Conservation (phyloP, 2,888 invertebrate species). For the Thelaira solivaga region DNA sequence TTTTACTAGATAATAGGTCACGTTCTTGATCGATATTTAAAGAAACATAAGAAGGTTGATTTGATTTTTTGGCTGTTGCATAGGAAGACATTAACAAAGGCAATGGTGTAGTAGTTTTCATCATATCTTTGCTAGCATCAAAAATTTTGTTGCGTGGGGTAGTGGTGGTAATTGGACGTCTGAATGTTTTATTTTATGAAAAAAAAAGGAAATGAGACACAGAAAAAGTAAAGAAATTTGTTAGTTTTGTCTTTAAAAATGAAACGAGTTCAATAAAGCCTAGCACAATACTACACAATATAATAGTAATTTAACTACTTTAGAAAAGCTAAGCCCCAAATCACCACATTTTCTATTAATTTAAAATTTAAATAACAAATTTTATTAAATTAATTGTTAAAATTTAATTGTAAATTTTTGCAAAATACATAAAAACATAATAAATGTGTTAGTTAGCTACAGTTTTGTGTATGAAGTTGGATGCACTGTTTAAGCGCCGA, state of each 20-base stretch:
- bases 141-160: slow-evolving; percentile 67
- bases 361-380: no score
- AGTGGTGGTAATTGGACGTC: slow-evolving; percentile 76
- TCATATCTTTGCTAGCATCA: slow-evolving; percentile 47
- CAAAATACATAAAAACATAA: background rate
- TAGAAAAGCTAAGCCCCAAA: slow-evolving; percentile 74
- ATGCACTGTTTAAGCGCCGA: no score
- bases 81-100: slow-evolving; percentile 72
- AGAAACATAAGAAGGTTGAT: slow-evolving; percentile 73
- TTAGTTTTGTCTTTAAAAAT: slow-evolving; percentile 37
- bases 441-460: slow-evolving; percentile 39
- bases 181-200: slow-evolving; percentile 60
- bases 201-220: slow-evolving; percentile 38
- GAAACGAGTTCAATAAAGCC: slow-evolving; percentile 12
- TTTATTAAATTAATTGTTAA: slow-evolving; percentile 29
- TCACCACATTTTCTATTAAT: slow-evolving; percentile 70
- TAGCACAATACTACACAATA: background rate
- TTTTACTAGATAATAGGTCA: slow-evolving; percentile 64
- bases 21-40: slow-evolving; percentile 73
- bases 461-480: background rate
- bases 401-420: background rate
- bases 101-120: slow-evolving; percentile 69
- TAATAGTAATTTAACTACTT: slow-evolving; percentile 39
- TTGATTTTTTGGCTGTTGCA: slow-evolving; percentile 67
- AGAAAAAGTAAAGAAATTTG: slow-evolving; percentile 16